Conservation (phyloP, 35 echinoderm and acorn worm species). For the Anneissia japonica region DNA sequence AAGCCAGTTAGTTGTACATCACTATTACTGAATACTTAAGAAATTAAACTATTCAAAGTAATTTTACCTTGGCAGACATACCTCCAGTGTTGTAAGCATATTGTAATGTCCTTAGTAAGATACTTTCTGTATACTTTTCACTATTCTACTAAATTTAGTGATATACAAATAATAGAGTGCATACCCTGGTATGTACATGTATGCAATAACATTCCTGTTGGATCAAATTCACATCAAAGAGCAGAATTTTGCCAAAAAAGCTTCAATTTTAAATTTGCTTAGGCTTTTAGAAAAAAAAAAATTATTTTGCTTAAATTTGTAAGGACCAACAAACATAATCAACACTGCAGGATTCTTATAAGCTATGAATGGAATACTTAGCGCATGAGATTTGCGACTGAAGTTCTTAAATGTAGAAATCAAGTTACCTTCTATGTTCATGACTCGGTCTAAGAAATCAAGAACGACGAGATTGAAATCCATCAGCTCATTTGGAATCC, state of each 20-base stretch:
- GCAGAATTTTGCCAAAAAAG: background rate
- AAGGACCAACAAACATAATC: background rate
- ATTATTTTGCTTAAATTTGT: background rate
- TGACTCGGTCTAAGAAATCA: constrained; percentile 52
- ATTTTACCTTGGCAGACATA: no score
- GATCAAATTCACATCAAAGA: background rate
- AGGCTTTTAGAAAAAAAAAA: background rate
- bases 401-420: background rate
- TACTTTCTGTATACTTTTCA: no score
- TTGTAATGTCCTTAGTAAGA: no score
- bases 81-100: no score
- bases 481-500: constrained; percentile 77
- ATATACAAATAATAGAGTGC: no score
- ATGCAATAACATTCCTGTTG: no score
- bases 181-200: no score
- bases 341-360: background rate
- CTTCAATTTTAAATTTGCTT: no score
- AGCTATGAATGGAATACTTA: background rate
- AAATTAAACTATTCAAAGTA: no score
- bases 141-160: no score
- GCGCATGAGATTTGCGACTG: background rate
- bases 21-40: no score
- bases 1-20: no score
- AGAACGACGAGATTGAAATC: constrained; percentile 65
- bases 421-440: constrained; percentile 67